Base-by-base conservation (phyloP, 2,797 vertebrate genomes). In the Rhyacichthys aspro region DNA sequence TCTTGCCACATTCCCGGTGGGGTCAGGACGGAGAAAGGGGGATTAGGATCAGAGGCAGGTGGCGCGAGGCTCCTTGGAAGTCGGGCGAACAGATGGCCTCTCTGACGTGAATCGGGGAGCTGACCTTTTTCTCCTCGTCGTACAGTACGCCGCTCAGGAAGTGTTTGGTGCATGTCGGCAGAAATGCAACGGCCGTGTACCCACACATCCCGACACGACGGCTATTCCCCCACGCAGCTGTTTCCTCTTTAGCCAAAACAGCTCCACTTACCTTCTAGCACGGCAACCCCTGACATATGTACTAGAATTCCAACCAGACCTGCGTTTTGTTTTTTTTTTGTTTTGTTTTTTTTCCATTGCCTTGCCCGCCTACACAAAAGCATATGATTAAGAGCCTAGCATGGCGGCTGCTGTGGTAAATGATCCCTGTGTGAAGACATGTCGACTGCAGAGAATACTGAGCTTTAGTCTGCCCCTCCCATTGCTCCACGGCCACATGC, bases 41-140 rank as follows among this genome's bases (percentile, higher is more conserved):
- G 59, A 66, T 83, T 75, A 81, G 62, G 62, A 67, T 17, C 57
- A 73, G 79, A 69, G 82, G 79, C 86, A 84, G 86, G 88, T 85
- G 89, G 86, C 64, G 63, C 39, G n/a, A 61, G 66, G 70, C 17
- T 65, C 59, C 37, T 17, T 54, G 38, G 72, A n/a, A 11, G 68
- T 45, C 53, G 48, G 67, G 64, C 43, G 67, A 85, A 72, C 88
- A 90, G 89, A 89, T 89, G 89, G 89, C 81, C 61, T 71, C 65
- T 82, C 79, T 68, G 81, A 78, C 43, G 54, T 48, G 72, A 82
- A 79, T 71, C 42, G 9, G 53, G 65, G 49, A 18, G 60, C 68
- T 82, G 84, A 88, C 86, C 89, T 85, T 86, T 28, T 71, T 70
- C 73, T 75, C 68, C 74, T 72, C 16, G 10, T 36, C 16, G 72